Base-by-base conservation (phyloP, 2,797 vertebrate species). In the Masticophis lateralis region DNA sequence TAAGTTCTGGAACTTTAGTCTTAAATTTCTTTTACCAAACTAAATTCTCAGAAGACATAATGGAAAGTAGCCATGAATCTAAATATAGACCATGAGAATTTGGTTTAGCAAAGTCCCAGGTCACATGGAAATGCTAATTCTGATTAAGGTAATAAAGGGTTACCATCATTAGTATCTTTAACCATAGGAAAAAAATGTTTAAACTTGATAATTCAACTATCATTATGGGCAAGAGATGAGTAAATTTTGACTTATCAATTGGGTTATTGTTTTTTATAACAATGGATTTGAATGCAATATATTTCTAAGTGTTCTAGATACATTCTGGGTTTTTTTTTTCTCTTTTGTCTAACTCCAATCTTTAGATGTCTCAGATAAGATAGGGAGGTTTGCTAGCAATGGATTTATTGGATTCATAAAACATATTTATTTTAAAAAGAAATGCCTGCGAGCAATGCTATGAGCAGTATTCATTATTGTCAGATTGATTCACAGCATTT, bases 1-100 rank as follows among this genome's bases (percentile, higher is more conserved):
- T 37, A 89, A 16, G 86, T 92, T 74, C 90, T 92, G 13, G 93
- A 32, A 4, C 91, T 93, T 92, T 61, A 57, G 22, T 91, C 91
- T 89, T 88, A 92, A 59, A 11, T 93, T 66, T 83, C 89, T 86
- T 86, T 88, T 60, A 86, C 12, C 47, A 18, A 92, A 7, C 89
- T 91, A 88, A 11, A 9, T 87, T 27, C 11, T 61, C 86, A 94
- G 28, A 28, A 57, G 88, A 56, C 89, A 61, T 66, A 57, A 91
- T 93, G 27, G 37, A 7, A 59, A 92, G 43, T 32, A 66, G 3
- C 60, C 10, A 88, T 90, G 90, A 94, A 91, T n/a, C 43, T 89
- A 12, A 47, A 22, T 59, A 10, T 0, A 0, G 56, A 57, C n/a
- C 47, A 28, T 43, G 0, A 12, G 89, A 22, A 83, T 79, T 47